phyloP scores from a whole-genome alignment of 2,797 vertebrate genomes.

The Sarcoramphus papa region DNA sequence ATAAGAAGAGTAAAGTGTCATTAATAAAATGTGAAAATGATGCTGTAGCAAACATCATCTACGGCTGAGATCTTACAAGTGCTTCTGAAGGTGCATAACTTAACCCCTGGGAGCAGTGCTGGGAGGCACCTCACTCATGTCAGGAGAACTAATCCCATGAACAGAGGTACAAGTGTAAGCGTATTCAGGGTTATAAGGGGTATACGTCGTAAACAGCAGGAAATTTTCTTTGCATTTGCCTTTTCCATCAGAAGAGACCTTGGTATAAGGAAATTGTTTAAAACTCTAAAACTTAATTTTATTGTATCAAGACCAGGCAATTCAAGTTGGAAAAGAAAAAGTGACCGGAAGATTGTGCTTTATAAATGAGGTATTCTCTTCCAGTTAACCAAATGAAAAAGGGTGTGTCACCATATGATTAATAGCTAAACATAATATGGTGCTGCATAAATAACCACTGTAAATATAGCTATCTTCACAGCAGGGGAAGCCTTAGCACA shows the following conservation, averaged over 20 bases:
- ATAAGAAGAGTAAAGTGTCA: background rate
- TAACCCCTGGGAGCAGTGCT: background rate
- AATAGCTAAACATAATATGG: constrained; percentile 10
- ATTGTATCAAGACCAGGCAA: background rate
- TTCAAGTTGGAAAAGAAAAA: background rate
- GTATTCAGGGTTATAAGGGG: background rate
- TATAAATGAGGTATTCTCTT: background rate
- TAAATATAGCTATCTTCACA: constrained; percentile 51
- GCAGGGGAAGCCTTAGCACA: constrained; percentile 14
- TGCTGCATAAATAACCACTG: constrained; percentile 25
- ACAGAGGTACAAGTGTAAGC: background rate
- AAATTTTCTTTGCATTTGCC: background rate
- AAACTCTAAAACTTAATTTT: background rate
- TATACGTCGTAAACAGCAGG: accelerated
- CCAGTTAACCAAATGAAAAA: background rate
- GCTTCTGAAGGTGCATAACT: background rate
- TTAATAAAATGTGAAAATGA: background rate
- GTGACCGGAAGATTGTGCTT: background rate
- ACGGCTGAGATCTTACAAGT: background rate
- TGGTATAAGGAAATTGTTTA: background rate
- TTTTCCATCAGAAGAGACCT: background rate
- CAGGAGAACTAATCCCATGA: background rate
- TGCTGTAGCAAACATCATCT: background rate
- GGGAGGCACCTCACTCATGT: background rate
- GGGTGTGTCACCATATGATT: background rate